Base-by-base conservation (phyloP, 1,140 invertebrate genomes). In the Saxidomus purpurata region DNA sequence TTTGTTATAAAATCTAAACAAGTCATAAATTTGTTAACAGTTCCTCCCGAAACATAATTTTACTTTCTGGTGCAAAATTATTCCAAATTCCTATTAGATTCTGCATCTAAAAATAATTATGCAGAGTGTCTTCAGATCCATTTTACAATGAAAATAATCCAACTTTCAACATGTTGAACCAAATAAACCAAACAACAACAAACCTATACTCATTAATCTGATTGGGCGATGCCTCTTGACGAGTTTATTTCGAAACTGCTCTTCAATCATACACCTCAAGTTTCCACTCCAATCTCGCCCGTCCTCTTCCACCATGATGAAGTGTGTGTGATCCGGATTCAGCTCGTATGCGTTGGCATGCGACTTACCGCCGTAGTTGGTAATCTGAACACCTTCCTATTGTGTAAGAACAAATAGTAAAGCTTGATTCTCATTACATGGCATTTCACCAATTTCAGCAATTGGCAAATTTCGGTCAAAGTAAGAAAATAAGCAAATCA, bases 281-380 rank as follows among this genome's bases (percentile, higher is more conserved):
- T 82, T 90, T 25, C 67, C 89, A 38, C 19, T 76, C 2, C 15
- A 52, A 9, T 82, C 76, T 25, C 89, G 79, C 9, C 84, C 81
- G 8, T 83, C 84, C 34, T 94, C 93, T n/a, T 94, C 93, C 34
- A 93, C 81, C 13, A 95, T 87, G 4, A 95, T 91, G 76, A 94
- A 94, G 87, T 95, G 94, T n/a, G 93, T 95, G 81, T 95, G 95
- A 79, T 95, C 91, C 17, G 94, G 92, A 88, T 95, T 95, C 63
- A 95, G 71, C 38, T 95, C 94, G 74, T 92, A 93, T 0, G 87
- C 86, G 15, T 93, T 87, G 19, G 76, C 52, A 17, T 76, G 69
- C 15, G 89, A 88, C 52, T 92, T 93, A 19, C 88, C 82, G 1
- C 93, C 92, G 15, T 84, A 80, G 49, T 94, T 93, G 22, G 84